These are phyloP conservation scores for Fragum sueziense DNA, from an alignment of 2,888 invertebrate species.

Conservation along the genomic window DNA sequence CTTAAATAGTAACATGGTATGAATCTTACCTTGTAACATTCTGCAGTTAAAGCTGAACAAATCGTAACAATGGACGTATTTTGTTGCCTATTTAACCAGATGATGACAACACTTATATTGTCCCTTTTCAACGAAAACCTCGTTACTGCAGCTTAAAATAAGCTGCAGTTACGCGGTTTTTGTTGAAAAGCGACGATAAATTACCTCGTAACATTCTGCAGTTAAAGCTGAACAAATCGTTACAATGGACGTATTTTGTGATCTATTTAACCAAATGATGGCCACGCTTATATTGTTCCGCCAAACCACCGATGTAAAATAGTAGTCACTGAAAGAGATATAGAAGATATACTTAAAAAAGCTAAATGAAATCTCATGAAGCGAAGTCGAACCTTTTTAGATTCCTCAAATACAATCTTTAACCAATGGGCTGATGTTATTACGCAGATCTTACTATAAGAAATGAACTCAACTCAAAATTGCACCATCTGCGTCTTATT, in stretches of 20 bases:
- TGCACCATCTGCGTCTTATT: no score
- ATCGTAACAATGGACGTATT: constrained; percentile 95
- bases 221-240: constrained; percentile 94
- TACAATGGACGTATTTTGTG: constrained; percentile 94
- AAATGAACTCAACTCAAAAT: background rate
- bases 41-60: constrained; percentile 94
- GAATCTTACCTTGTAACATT: constrained; percentile 90
- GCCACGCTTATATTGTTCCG: constrained; percentile 90
- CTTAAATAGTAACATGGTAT: no score
- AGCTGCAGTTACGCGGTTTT: no score
- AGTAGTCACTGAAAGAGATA: constrained; percentile 86
- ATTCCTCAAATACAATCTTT: no score
- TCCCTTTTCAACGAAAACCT: no score
- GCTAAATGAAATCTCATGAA: no score
- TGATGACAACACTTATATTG: constrained; percentile 90
- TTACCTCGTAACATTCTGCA: constrained; percentile 93
- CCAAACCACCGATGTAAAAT: constrained; percentile 96
- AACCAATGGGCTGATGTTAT: no score
- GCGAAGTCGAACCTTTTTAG: no score
- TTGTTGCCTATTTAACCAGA: constrained; percentile 96
- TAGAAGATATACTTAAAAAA: no score
- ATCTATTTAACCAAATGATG: constrained; percentile 95
- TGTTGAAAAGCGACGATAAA: no score
- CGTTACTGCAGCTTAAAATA: no score
- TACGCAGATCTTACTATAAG: no score